Evolutionary conservation across 2,797 vertebrate species (phyloP).

Genomic region (Tapirus indicus): DNA sequence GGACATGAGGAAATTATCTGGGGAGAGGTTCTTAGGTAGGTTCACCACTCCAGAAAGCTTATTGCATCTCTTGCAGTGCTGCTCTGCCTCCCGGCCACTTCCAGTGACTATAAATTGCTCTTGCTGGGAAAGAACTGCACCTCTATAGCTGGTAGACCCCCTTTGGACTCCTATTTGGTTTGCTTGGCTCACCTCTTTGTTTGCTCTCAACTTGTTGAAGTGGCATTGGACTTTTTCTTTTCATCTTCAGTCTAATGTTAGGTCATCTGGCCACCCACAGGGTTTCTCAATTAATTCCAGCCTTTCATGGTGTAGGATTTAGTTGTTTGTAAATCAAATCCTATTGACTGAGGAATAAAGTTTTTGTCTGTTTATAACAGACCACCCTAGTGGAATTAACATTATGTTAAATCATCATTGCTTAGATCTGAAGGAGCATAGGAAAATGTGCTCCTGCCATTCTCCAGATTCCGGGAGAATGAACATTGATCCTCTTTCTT

Average conservation of each 20-base stretch:
- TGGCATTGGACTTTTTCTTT: neutral
- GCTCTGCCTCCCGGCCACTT: neutral
- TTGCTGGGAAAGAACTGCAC: neutral
- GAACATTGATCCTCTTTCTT: neutral
- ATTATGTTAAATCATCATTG: neutral
- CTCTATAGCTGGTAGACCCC: neutral
- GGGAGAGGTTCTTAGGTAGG: neutral
- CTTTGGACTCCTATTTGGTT: neutral
- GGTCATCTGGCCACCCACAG: neutral
- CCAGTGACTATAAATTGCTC: neutral
- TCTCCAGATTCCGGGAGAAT: neutral
- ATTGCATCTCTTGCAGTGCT: neutral
- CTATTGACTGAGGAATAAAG: neutral
- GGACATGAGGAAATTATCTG: neutral
- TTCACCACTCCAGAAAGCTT: neutral
- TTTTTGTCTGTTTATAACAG: conserved; percentile 7
- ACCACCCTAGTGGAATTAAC: neutral
- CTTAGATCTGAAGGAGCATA: neutral
- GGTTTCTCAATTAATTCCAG: neutral
- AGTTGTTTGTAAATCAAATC: neutral
- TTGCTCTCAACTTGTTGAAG: neutral
- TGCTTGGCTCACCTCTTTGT: neutral
- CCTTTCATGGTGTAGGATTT: neutral
- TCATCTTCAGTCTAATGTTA: neutral
- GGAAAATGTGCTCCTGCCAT: neutral